Percentiles rank a stretch among this genome's conserved stretches.
phyloP scores from a whole-genome alignment of 2,888 invertebrate genomes.

The Lymantria dispar region DNA sequence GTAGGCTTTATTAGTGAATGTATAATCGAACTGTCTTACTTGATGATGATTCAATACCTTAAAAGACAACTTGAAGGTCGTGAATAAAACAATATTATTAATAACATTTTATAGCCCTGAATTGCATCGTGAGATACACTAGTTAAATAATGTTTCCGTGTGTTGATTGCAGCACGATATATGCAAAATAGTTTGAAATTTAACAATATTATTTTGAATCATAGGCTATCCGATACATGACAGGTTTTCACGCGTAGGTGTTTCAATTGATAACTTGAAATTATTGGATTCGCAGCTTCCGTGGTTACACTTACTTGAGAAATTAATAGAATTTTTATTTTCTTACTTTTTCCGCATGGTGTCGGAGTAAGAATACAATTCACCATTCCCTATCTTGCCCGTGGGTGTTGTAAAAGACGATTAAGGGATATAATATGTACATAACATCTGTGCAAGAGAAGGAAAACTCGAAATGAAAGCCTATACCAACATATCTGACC shows the following conservation, averaged over 20 bases:
- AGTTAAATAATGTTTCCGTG: background rate
- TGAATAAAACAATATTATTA: background rate
- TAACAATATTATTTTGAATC: background rate
- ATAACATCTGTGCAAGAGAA: too few relatives aligned
- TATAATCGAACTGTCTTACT: background rate
- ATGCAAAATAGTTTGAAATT: background rate
- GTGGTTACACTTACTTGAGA: too few relatives aligned
- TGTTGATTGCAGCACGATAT: background rate
- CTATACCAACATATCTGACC: too few relatives aligned
- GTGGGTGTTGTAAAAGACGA: too few relatives aligned
- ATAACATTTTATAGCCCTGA: background rate
- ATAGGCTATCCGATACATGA: background rate
- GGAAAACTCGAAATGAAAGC: too few relatives aligned
- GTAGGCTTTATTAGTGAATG: constrained; percentile 1
- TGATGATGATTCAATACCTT: background rate
- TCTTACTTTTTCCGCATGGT: too few relatives aligned
- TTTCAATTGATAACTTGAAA: background rate
- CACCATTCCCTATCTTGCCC: too few relatives aligned
- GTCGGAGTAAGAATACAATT: too few relatives aligned
- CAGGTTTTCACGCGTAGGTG: background rate
- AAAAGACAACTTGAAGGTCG: background rate
- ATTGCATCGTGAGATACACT: background rate
- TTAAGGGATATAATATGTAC: too few relatives aligned
- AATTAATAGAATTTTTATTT: too few relatives aligned
- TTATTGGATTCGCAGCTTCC: background rate